Conservation (phyloP, 2,888 invertebrate species). For the Hetaerina titia region DNA sequence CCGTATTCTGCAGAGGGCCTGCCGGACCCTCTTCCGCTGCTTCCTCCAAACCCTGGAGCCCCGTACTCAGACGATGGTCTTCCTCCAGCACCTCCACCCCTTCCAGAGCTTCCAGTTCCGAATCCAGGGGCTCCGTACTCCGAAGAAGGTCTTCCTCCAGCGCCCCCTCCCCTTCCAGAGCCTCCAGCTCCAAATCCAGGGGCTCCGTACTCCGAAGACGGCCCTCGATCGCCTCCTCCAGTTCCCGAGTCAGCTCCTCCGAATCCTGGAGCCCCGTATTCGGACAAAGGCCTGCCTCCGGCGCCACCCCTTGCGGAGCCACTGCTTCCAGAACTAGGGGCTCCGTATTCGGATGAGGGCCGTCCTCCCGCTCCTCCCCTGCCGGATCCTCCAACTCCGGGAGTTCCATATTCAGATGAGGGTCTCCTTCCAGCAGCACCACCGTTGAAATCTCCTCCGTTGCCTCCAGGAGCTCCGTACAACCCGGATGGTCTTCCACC, state of each 20-base stretch:
- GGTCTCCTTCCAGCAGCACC: not conserved
- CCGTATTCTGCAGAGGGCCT: too few species aligned
- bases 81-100: not conserved
- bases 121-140: not conserved
- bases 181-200: not conserved
- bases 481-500: not conserved
- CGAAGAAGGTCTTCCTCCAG: slow-evolving; percentile 36
- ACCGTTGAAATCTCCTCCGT: not conserved
- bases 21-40: not conserved
- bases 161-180: not conserved
- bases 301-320: not conserved
- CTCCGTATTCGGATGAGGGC: slow-evolving; percentile 38
- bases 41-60: slow-evolving; percentile 17
- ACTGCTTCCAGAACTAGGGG: slow-evolving; percentile 20
- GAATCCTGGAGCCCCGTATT: not conserved
- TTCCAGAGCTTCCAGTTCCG: not conserved
- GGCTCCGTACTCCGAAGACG: slow-evolving; percentile 26
- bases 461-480: not conserved
- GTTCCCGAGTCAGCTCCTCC: not conserved
- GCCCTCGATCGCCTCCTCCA: not conserved
- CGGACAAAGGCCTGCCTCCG: not conserved
- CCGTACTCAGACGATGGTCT: slow-evolving; percentile 33
- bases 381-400: slow-evolving; percentile 10
- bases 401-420: slow-evolving; percentile 8
- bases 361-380: not conserved